These are phyloP conservation scores for Atta cephalotes DNA, from an alignment of 1,140 invertebrate species.

Conservation along the genomic window DNA sequence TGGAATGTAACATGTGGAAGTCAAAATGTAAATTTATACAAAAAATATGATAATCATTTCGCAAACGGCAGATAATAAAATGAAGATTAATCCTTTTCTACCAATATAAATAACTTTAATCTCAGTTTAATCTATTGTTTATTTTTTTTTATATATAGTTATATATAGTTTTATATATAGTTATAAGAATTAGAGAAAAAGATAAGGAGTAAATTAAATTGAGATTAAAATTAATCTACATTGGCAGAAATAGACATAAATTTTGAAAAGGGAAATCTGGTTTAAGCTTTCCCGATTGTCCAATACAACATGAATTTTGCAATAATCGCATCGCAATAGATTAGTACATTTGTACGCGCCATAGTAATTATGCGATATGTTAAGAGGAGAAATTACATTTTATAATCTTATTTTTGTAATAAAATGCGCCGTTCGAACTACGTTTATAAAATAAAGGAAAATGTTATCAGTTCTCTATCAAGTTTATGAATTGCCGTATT, in stretches of 20 bases:
- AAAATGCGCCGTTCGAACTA: conserved; percentile 70
- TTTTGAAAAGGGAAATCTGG: not conserved
- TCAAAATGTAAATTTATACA: conserved; percentile 31
- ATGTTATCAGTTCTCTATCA: conserved; percentile 68
- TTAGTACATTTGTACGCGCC: conserved; percentile 71
- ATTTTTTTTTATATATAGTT: too few relatives aligned
- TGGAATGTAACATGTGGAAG: not conserved
- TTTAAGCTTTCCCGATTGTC: conserved; percentile 37
- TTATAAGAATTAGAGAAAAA: too few relatives aligned
- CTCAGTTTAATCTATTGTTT: too few relatives aligned
- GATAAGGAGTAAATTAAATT: too few relatives aligned
- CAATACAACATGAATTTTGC: conserved; percentile 57
- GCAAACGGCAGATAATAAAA: conserved; percentile 24
- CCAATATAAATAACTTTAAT: too few relatives aligned
- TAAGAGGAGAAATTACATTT: conserved; percentile 72
- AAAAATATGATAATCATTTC: conserved; percentile 37
- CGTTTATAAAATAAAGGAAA: conserved; percentile 78
- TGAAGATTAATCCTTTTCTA: not conserved
- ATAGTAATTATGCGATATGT: conserved; percentile 66
- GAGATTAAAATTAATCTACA: too few relatives aligned
- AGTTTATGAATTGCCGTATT: not conserved
- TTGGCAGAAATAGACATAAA: not conserved
- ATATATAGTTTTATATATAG: too few relatives aligned
- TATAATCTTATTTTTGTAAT: conserved; percentile 81
- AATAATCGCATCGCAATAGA: conserved; percentile 68